Percentiles rank a stretch among this genome's conserved stretches.
phyloP scores from a whole-genome alignment of 2,888 invertebrate species.

The Apoderus coryli region DNA sequence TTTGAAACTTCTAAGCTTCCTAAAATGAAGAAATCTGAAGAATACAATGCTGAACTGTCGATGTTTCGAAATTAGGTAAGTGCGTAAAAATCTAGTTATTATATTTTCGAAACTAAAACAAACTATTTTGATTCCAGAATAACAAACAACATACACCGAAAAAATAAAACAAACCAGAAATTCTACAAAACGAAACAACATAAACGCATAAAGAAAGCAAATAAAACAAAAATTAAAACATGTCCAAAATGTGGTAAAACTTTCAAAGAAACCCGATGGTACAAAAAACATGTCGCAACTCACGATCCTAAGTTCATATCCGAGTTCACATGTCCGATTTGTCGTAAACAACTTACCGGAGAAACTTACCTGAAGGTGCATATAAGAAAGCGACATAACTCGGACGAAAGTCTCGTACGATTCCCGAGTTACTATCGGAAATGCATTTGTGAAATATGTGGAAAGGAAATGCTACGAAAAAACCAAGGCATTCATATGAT shows the following conservation, averaged over 20 bases:
- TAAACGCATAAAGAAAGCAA: too few species aligned
- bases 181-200: too few species aligned
- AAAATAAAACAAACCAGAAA: too few species aligned
- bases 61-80: too few species aligned
- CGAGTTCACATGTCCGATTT: slow-evolving; percentile 13
- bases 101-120: too few species aligned
- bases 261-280: slow-evolving; percentile 17
- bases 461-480: slow-evolving; percentile 3
- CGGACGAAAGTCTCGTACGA: slow-evolving; percentile 3
- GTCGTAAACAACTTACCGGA: slow-evolving; percentile 10
- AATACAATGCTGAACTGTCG: too few species aligned
- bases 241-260: slow-evolving; percentile 17
- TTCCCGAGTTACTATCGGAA: slow-evolving; percentile 12
- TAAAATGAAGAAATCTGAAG: too few species aligned
- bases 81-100: too few species aligned
- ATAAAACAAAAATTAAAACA: too few species aligned
- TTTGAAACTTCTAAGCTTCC: too few species aligned
- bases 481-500: slow-evolving; percentile 1
- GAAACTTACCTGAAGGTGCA: slow-evolving; percentile 13
- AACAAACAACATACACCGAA: too few species aligned
- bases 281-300: slow-evolving; percentile 17
- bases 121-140: too few species aligned
- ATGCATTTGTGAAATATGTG: slow-evolving; percentile 11
- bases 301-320: slow-evolving; percentile 18
- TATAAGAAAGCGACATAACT: slow-evolving; percentile 11